Evolutionary conservation across 1,140 invertebrate genomes (phyloP), one percentile per base, ranked within the genome.

Genomic region (Ganaspis sp.): DNA sequence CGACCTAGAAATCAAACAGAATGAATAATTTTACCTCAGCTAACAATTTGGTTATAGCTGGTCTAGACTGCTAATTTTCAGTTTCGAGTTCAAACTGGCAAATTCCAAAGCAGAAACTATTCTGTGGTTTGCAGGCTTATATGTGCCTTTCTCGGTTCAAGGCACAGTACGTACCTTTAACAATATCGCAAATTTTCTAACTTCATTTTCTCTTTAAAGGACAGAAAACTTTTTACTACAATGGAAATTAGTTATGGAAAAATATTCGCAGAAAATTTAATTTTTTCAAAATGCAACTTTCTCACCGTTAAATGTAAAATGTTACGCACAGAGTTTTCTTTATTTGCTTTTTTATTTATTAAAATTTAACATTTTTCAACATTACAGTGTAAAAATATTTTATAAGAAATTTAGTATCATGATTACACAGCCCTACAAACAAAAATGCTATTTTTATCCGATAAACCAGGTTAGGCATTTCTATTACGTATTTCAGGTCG

Each of bases 41-140:
- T 64, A 64, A 64, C 58, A 29, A 34, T 64, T 64, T 64, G 58
- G 23, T 64, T 64, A 38, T 38, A 29, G 21, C 23, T 29, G 58
- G 23, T 64, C 26, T 64, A 29, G 58, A 64, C 58, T 64, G 58
- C 26, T 29, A 15, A 64, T 29, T 64, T 29, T 64, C 58, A 64
- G 58, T 64, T 64, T n/a, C 58, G 15, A 64, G 58, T 64, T 64
- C 15, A 64, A 29, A 29, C 26, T 64, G 11, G 15, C 12, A 29
- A 64, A 64, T 64, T 64, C 58, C 58, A 6, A 64, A 64, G 58
- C 58, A 26, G 23, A 64, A 64, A 64, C 23, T 64, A 64, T 64
- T 64, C 11, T 64, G 58, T 29, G 58, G 58, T 64, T 8, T 15
- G 58, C 3, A 8, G n/a, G 15, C 9, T 29, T 64, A n/a, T 29